These are phyloP conservation scores for Euwallacea similis DNA, from an alignment of 1,140 invertebrate species.

Conservation along the genomic window DNA sequence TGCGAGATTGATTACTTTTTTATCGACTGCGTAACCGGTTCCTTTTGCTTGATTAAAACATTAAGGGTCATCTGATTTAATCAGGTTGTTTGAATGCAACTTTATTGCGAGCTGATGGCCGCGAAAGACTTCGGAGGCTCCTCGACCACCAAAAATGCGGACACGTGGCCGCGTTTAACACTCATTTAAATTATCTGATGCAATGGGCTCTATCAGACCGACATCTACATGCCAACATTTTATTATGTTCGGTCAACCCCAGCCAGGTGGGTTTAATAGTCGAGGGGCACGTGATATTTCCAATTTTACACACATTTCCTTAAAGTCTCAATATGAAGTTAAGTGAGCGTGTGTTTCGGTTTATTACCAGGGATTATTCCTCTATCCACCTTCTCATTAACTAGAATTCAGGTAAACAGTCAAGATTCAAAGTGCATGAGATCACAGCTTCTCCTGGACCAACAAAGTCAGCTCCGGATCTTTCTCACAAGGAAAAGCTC, in stretches of 20 bases:
- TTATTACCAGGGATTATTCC: too few species aligned
- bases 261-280: slow-evolving; percentile 26
- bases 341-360: too few species aligned
- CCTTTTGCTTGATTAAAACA: slow-evolving; percentile 11
- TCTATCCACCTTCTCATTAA: too few species aligned
- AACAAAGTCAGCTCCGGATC: too few species aligned
- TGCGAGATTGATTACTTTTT: slow-evolving; percentile 17
- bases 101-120: neutral
- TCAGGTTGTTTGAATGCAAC: neutral
- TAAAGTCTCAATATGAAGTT: too few species aligned
- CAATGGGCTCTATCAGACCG: slow-evolving; percentile 31
- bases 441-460: too few species aligned
- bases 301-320: too few species aligned
- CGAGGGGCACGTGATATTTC: neutral
- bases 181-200: slow-evolving; percentile 53
- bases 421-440: too few species aligned
- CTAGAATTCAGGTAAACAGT: too few species aligned
- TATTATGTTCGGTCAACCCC: slow-evolving; percentile 27
- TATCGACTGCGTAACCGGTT: neutral
- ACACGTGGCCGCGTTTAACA: slow-evolving; percentile 52
- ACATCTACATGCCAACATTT: slow-evolving; percentile 47
- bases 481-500: too few species aligned
- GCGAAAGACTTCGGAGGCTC: neutral
- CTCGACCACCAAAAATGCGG: slow-evolving; percentile 26
- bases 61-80: neutral